Percentiles rank a stretch among this genome's conserved stretches.
Conservation (phyloP, 2,113 vertebrate species). For the Paedocypris sp. region DNA sequence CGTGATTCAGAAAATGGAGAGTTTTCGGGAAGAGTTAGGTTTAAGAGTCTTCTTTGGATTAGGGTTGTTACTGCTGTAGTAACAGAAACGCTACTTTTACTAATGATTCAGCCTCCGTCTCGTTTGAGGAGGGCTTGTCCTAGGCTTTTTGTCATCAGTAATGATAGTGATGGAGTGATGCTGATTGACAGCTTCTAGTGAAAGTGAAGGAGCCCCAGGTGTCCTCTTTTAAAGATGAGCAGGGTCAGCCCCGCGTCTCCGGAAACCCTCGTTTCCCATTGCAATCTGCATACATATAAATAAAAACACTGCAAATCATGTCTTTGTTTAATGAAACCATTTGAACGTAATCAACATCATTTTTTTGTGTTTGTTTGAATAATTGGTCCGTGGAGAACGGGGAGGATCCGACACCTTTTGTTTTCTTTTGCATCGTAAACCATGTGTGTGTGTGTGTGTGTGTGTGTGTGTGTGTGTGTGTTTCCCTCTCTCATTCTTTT, state of each 20-base stretch:
- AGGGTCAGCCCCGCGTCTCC: not conserved
- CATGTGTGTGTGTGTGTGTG: not conserved
- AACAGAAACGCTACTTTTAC: no score
- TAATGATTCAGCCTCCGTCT: no score
- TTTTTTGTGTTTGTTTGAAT: not conserved
- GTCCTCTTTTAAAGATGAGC: not conserved
- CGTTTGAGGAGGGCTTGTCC: conserved; percentile 5
- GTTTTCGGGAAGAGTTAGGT: no score
- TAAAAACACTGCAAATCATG: not conserved
- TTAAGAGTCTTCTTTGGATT: no score
- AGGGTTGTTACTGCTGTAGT: no score
- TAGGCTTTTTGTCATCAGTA: conserved; percentile 2
- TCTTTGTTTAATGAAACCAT: not conserved
- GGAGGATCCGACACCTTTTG: not conserved
- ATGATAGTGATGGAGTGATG: conserved; percentile 8
- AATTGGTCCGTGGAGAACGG: not conserved
- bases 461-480: no score
- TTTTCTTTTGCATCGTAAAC: not conserved
- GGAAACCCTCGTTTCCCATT: no score
- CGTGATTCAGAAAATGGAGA: no score
- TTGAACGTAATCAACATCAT: not conserved
- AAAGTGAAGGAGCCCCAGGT: not conserved
- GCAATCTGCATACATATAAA: not conserved
- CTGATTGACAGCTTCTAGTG: not conserved
- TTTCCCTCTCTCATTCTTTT: conserved; percentile 1